phyloP scores from a whole-genome alignment of 2,113 vertebrate genomes.

The Nettapus auritus region DNA sequence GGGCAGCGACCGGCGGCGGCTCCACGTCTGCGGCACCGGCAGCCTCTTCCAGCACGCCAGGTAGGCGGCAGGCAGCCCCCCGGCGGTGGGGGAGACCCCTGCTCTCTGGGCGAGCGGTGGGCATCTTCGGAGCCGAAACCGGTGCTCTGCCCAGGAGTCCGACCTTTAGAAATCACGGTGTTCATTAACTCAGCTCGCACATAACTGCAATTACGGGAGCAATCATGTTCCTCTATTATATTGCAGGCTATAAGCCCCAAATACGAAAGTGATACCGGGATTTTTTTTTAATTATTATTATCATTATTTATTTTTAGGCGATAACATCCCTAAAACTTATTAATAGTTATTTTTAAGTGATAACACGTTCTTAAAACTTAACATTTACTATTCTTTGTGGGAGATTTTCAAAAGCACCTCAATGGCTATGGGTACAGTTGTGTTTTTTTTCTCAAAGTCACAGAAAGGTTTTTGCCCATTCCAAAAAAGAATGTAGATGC shows the following conservation, averaged over 20 bases:
- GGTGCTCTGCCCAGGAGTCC: background rate
- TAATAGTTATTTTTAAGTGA: background rate
- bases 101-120: no score
- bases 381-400: background rate
- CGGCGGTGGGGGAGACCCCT: no score
- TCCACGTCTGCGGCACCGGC: slow-evolving; percentile 69
- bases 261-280: background rate
- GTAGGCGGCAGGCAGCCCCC: background rate
- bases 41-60: slow-evolving; percentile 76
- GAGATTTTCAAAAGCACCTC: background rate
- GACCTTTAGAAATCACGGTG: background rate
- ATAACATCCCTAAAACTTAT: background rate
- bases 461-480: background rate
- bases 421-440: background rate
- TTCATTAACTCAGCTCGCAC: background rate
- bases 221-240: background rate
- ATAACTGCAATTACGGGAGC: background rate
- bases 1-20: slow-evolving; percentile 63
- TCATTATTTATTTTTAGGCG: background rate
- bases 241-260: background rate
- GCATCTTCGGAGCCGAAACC: background rate
- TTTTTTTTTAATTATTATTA: no score
- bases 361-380: background rate
- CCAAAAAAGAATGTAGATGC: background rate
- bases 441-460: background rate